phyloP scores from a whole-genome alignment of 1,140 invertebrate species.

The Drosophila albomicans region DNA sequence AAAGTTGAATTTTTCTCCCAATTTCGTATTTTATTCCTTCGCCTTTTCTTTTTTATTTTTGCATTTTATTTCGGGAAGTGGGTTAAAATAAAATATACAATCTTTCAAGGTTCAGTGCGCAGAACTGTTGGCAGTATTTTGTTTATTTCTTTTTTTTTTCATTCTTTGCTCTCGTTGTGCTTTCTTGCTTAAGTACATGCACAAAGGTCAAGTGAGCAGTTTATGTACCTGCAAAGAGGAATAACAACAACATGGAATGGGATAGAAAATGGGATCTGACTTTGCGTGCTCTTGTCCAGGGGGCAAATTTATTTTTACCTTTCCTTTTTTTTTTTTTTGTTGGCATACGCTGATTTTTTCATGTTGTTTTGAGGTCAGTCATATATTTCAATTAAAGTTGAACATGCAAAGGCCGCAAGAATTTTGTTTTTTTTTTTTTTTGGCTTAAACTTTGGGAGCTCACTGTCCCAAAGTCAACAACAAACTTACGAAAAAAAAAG shows the following conservation, averaged over 20 bases:
- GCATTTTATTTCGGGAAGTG: slow-evolving; percentile 20
- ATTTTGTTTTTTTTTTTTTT: slow-evolving; percentile 6
- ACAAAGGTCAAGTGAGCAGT: slow-evolving; percentile 51
- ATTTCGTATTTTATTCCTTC: slow-evolving; percentile 42
- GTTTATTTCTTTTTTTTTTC: neutral
- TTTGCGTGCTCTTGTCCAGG: slow-evolving; percentile 65
- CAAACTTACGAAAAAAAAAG: neutral
- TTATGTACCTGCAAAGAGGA: slow-evolving; percentile 9
- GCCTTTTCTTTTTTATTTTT: neutral
- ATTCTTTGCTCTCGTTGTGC: slow-evolving; percentile 1
- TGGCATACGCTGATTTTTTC: neutral
- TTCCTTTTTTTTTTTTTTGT: slow-evolving; percentile 45
- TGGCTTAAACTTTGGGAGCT: slow-evolving; percentile 5
- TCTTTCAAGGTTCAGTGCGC: slow-evolving; percentile 58
- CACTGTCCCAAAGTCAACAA: slow-evolving; percentile 28
- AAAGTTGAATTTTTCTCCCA: slow-evolving; percentile 31
- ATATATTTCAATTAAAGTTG: slow-evolving; percentile 80
- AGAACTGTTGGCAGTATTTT: slow-evolving; percentile 17
- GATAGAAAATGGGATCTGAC: slow-evolving; percentile 20
- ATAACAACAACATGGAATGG: neutral
- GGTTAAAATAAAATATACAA: slow-evolving; percentile 47
- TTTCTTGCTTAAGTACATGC: slow-evolving; percentile 8
- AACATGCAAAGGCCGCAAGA: slow-evolving; percentile 67
- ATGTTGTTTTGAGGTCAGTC: slow-evolving; percentile 51
- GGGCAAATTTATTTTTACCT: slow-evolving; percentile 27